Percentiles rank a stretch among this genome's conserved stretches.
These are phyloP conservation scores for Carassius auratus DNA, from an alignment of 2,113 vertebrate genomes.

Conservation along the genomic window DNA sequence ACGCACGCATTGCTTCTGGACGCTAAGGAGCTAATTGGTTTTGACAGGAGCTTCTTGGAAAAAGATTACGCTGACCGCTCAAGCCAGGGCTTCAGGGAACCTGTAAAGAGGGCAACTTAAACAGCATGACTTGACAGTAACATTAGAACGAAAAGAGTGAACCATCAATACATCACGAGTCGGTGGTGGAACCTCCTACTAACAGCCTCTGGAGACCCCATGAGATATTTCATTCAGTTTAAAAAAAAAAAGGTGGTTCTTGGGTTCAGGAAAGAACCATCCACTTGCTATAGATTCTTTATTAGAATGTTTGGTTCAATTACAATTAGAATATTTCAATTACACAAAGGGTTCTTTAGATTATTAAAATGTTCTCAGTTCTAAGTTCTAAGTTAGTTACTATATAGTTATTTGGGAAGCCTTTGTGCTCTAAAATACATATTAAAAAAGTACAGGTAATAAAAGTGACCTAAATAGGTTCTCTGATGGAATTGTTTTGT, in stretches of 20 bases:
- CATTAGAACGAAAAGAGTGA: not conserved
- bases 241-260: not conserved
- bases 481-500: not conserved
- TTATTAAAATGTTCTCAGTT: not conserved
- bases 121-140: not conserved
- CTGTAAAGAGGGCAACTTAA: slow-evolving; percentile 26
- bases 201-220: not conserved
- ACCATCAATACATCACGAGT: slow-evolving; percentile 13
- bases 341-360: not conserved
- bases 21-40: slow-evolving; percentile 61
- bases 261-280: not conserved
- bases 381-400: not conserved
- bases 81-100: slow-evolving; percentile 30
- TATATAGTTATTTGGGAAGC: too few relatives aligned
- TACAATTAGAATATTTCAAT: not conserved
- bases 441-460: too few relatives aligned
- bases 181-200: not conserved
- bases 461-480: not conserved
- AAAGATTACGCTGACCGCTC: slow-evolving; percentile 66
- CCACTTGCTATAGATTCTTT: not conserved
- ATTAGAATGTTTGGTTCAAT: not conserved
- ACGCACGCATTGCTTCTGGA: slow-evolving; percentile 4
- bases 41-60: slow-evolving; percentile 66
- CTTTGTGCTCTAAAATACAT: too few relatives aligned
- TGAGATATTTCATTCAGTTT: not conserved